A percentile compares a stretch with the other conserved stretches of the same genome.
Conservation (phyloP, 2,113 vertebrate species). For the Circaetus cinerascens region DNA sequence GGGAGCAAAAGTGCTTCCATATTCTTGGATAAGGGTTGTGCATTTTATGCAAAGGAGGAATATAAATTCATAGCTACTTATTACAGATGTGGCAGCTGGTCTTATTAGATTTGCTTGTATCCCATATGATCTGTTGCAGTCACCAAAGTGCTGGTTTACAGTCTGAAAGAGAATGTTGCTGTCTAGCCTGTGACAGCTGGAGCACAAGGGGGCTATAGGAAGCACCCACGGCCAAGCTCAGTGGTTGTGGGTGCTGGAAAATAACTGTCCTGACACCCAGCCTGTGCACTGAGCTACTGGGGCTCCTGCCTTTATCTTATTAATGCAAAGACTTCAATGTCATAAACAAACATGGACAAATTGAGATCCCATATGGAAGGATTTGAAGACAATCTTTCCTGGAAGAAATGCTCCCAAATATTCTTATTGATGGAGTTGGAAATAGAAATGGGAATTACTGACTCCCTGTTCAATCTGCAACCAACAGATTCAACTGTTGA, state of each 20-base stretch:
- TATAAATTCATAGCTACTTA: not conserved
- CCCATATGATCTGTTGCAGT: not conserved
- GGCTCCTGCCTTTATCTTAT: not conserved
- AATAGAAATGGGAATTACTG: not conserved
- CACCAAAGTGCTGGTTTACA: not conserved
- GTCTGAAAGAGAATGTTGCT: not conserved
- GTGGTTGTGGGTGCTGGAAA: not conserved
- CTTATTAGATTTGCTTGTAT: not conserved
- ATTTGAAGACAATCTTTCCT: not conserved
- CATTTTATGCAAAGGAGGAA: not conserved
- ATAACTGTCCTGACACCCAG: not conserved
- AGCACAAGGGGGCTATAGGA: not conserved
- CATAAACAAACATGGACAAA: not conserved
- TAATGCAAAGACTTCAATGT: not conserved
- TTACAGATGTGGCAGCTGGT: not conserved
- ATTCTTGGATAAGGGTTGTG: not conserved
- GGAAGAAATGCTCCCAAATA: not conserved
- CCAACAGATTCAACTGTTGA: not conserved
- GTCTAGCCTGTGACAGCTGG: not conserved
- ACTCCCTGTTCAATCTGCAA: not conserved
- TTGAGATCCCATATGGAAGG: not conserved
- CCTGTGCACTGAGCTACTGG: not conserved
- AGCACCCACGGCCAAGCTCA: fast-evolving
- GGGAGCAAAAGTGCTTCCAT: not conserved
- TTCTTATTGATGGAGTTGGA: not conserved